phyloP scores from a whole-genome alignment of 92 coral and sea anemone genomes.

The Bergia puertoricense region DNA sequence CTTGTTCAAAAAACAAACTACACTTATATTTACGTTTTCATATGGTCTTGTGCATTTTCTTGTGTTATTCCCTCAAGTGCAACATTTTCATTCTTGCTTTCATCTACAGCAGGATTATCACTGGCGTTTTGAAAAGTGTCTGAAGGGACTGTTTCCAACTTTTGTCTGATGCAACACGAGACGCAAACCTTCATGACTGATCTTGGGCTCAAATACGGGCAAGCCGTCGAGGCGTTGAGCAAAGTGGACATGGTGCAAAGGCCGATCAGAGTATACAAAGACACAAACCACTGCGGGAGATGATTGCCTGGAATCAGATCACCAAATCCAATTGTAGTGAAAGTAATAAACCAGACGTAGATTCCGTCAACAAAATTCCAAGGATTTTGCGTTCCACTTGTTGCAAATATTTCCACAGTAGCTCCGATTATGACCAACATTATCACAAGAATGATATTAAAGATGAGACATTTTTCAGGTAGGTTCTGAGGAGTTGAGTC shows the following conservation, averaged over 20 bases:
- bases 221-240: conserved; percentile 27
- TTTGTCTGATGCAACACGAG: background rate
- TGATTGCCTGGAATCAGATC: conserved; percentile 18
- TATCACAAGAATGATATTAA: background rate
- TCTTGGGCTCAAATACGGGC: background rate
- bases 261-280: conserved; percentile 27
- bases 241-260: conserved; percentile 24
- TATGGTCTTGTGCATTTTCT: no score
- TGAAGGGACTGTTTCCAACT: background rate
- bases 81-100: background rate
- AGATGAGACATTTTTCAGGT: conserved; percentile 14
- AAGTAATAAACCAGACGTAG: conserved; percentile 34
- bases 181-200: background rate
- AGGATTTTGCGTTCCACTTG: background rate
- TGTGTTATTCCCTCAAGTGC: background rate
- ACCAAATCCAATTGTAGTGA: conserved; percentile 30
- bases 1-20: no score
- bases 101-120: background rate
- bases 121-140: background rate
- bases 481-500: background rate
- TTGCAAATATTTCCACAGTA: background rate
- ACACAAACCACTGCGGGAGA: background rate
- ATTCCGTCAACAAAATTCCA: conserved; percentile 28
- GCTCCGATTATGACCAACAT: background rate
- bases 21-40: no score